A percentile compares a stretch with the other conserved stretches of the same genome.
phyloP scores from a whole-genome alignment of 2,113 vertebrate genomes.

The Anas platyrhynchos region DNA sequence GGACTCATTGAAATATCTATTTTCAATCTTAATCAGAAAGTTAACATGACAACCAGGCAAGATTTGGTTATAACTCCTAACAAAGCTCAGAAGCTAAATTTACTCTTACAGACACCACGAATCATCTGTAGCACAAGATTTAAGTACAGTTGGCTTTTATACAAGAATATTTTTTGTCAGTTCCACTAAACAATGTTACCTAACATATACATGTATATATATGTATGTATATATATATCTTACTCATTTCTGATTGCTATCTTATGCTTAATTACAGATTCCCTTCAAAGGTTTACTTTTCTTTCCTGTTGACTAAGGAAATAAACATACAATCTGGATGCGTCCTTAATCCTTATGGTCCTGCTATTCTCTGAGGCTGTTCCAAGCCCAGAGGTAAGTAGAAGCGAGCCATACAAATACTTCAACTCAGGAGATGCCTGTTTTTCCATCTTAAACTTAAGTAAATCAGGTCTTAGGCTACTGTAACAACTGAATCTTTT shows the following conservation, averaged over 20 bases:
- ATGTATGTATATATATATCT: no score
- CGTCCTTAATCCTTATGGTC: not conserved
- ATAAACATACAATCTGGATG: not conserved
- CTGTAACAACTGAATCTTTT: not conserved
- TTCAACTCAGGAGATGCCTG: not conserved
- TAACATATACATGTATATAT: no score
- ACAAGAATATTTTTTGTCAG: not conserved
- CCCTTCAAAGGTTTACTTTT: not conserved
- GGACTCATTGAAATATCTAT: not conserved
- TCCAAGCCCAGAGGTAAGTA: not conserved
- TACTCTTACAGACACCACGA: not conserved
- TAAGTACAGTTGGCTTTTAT: not conserved
- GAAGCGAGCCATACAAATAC: not conserved
- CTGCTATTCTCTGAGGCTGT: not conserved
- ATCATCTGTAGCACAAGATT: not conserved
- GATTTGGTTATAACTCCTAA: not conserved
- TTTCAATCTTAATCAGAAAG: conserved; percentile 41
- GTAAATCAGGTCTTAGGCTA: not conserved
- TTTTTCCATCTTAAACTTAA: not conserved
- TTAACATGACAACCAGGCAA: not conserved
- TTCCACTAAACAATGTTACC: not conserved
- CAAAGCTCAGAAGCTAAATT: not conserved
- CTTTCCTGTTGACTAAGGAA: not conserved
- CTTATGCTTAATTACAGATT: not conserved
- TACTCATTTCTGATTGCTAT: not conserved